A percentile compares a stretch with the other conserved stretches of the same genome.
Conservation (phyloP, 2,113 vertebrate genomes). For the Chaetodon auriga region DNA sequence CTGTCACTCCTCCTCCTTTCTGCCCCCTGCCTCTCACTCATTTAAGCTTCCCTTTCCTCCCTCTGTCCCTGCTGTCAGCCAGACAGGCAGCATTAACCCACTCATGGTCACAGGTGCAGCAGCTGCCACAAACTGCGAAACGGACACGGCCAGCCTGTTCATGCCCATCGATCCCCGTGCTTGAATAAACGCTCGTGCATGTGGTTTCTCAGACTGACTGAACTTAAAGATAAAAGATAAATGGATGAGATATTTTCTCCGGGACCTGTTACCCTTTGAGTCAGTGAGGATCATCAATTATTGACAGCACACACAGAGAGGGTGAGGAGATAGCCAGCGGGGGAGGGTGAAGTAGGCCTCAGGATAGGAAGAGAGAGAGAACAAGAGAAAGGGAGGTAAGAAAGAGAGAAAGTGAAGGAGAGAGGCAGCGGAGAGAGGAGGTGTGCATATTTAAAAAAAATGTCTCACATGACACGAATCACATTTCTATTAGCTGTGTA, state of each 20-base stretch:
- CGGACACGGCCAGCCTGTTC: constrained; percentile 10
- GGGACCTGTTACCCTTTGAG: constrained; percentile 84
- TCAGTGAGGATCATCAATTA: constrained; percentile 83
- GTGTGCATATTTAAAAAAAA: not conserved
- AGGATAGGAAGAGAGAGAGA: constrained; percentile 30
- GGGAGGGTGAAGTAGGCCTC: constrained; percentile 68
- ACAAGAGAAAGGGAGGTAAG: constrained; percentile 6
- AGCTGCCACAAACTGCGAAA: constrained; percentile 4
- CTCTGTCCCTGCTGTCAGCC: constrained; percentile 80
- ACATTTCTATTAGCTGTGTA: not conserved
- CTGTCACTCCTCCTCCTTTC: constrained; percentile 82
- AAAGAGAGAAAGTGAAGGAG: not conserved
- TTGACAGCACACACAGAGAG: constrained; percentile 81
- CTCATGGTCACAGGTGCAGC: constrained; percentile 64
- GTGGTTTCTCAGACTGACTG: constrained; percentile 31
- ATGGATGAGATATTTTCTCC: constrained; percentile 70
- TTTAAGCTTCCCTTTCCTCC: constrained; percentile 84
- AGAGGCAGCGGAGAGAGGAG: not conserved
- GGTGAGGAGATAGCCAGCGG: constrained; percentile 79
- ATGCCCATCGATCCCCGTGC: constrained; percentile 17
- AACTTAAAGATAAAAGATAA: constrained; percentile 63
- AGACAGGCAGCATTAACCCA: constrained; percentile 80
- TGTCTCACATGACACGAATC: not conserved
- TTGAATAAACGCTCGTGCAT: constrained; percentile 16
- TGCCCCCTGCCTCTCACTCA: constrained; percentile 83